A percentile compares a stretch with the other conserved stretches of the same genome.
These are phyloP conservation scores for Argyra leucocephala DNA, from an alignment of 2,888 invertebrate genomes.

Conservation along the genomic window DNA sequence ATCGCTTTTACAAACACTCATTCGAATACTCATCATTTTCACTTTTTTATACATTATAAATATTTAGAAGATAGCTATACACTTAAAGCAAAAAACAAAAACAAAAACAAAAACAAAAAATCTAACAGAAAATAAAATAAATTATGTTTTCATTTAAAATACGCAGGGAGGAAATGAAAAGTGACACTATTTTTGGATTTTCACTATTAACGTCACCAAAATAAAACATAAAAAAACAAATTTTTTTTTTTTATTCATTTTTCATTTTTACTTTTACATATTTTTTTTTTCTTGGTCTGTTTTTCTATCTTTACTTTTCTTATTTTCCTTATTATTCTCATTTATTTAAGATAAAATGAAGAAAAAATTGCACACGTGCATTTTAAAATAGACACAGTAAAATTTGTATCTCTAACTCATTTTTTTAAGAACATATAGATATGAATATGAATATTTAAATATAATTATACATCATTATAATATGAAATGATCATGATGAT, in stretches of 20 bases:
- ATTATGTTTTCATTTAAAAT: background rate
- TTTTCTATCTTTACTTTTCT: background rate
- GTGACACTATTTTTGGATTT: slow-evolving; percentile 1
- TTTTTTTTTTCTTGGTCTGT: background rate
- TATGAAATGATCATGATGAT: background rate
- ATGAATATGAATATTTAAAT: background rate
- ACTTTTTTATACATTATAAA: no score
- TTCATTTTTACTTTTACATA: background rate
- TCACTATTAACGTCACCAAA: background rate
- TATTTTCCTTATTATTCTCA: background rate
- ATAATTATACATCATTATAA: background rate
- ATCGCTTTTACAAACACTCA: background rate
- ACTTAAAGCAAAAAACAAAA: no score
- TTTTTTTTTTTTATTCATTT: background rate
- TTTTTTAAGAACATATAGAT: no score
- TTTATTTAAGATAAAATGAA: background rate
- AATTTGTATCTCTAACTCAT: background rate
- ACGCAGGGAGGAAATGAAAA: slow-evolving; percentile 3
- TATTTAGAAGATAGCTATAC: no score
- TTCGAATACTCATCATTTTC: background rate
- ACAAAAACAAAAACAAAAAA: background rate
- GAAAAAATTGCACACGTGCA: slow-evolving; percentile 2
- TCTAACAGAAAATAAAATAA: background rate
- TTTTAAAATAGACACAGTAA: slow-evolving; percentile 1
- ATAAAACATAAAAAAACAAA: background rate